Percentiles rank a stretch among this genome's conserved stretches.
These are phyloP conservation scores for Umimayanthus chanpuru DNA, from an alignment of 92 coral and sea anemone genomes.

Conservation along the genomic window DNA sequence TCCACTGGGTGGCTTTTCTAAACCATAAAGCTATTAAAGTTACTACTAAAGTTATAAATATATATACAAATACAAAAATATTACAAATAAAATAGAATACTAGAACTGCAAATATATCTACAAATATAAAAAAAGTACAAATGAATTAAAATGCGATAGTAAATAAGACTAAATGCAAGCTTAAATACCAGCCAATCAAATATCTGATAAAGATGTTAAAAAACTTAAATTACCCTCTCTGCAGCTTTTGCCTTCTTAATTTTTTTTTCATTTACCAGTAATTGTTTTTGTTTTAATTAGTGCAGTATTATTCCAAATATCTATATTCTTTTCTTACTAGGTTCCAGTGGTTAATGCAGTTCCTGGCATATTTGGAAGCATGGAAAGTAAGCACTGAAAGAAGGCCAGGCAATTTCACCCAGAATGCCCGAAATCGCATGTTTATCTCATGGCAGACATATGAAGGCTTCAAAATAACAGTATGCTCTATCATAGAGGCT, in stretches of 20 bases:
- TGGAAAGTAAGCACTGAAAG: constrained; percentile 60
- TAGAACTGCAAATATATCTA: neutral
- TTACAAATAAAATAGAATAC: neutral
- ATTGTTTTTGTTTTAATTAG: neutral
- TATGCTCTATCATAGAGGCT: constrained; percentile 60
- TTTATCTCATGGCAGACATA: constrained; percentile 69
- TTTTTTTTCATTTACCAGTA: no score
- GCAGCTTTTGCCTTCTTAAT: neutral
- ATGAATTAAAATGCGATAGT: neutral
- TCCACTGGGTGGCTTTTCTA: constrained; percentile 12
- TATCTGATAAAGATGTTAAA: constrained; percentile 8
- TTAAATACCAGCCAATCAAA: no score
- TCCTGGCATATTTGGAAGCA: constrained; percentile 54
- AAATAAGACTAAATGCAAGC: constrained; percentile 7
- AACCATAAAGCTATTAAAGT: constrained; percentile 3
- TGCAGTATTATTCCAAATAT: constrained; percentile 4
- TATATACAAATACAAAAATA: constrained; percentile 3
- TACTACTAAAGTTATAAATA: neutral
- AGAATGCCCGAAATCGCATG: constrained; percentile 55
- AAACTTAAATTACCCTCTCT: neutral
- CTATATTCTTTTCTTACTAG: constrained; percentile 34
- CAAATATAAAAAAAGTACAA: neutral
- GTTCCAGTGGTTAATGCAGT: constrained; percentile 47
- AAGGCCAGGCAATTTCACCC: constrained; percentile 69
- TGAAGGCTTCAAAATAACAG: constrained; percentile 67